Conservation (phyloP, 2,888 invertebrate species). For the Trichacis sp. region DNA sequence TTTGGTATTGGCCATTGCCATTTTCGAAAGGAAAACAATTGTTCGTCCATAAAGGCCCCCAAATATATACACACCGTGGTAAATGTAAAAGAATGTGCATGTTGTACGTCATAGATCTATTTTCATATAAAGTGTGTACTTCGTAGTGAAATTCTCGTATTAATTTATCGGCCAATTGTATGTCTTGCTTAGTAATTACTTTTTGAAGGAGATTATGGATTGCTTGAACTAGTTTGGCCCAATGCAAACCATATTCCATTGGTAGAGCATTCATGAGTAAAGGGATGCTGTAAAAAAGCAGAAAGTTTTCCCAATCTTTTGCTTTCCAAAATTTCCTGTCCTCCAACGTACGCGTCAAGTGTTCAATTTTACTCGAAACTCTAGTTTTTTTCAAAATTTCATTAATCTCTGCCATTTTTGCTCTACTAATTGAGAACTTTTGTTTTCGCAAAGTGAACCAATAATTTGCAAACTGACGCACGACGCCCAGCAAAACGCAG, state of each 20-base stretch:
- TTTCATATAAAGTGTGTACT: conserved; percentile 17
- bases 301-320: conserved; percentile 22
- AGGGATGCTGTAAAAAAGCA: conserved; percentile 20
- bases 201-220: conserved; percentile 11
- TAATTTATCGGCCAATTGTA: conserved; percentile 14
- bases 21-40: conserved; percentile 33
- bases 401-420: no score
- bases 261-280: neutral
- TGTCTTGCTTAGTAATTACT: conserved; percentile 11
- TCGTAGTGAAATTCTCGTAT: conserved; percentile 15
- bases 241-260: conserved; percentile 13
- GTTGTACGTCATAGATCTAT: conserved; percentile 27
- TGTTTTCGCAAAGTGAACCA: no score
- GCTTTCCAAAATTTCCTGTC: no score
- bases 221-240: conserved; percentile 13
- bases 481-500: conserved; percentile 22
- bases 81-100: conserved; percentile 34
- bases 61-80: conserved; percentile 25
- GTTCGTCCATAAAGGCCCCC: conserved; percentile 30
- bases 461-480: no score
- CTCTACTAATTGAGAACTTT: no score
- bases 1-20: conserved; percentile 15
- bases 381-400: no score
- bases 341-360: no score
- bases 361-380: no score